Evolutionary conservation across 2,797 vertebrate genomes (phyloP).

Genomic region (Tenualosa thibaudeaui): DNA sequence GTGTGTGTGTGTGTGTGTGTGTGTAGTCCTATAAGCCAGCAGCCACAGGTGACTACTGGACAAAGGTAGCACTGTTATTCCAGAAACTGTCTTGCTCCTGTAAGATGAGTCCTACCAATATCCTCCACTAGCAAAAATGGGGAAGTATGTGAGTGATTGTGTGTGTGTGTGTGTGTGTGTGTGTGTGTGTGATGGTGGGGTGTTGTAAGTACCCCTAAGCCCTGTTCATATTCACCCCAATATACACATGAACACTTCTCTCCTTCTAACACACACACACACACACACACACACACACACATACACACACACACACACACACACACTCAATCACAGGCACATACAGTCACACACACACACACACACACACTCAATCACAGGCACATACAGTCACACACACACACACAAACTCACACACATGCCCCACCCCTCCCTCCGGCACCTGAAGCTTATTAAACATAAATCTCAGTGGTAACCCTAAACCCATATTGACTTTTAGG

Average conservation of each 20-base stretch:
- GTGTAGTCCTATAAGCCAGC: background rate
- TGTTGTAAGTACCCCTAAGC: background rate
- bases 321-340: background rate
- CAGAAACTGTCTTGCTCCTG: conserved; percentile 57
- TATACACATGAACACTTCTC: background rate
- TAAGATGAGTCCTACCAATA: conserved; percentile 66
- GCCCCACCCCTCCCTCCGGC: conserved; percentile 59
- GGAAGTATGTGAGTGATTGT: background rate
- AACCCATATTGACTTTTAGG: conserved; percentile 76
- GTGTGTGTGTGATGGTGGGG: background rate
- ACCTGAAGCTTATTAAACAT: conserved; percentile 83
- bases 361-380: conserved; percentile 34
- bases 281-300: background rate
- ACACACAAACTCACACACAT: conserved; percentile 46
- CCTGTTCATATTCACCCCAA: background rate
- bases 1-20: background rate
- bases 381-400: background rate
- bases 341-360: conserved; percentile 35
- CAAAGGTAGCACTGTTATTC: conserved; percentile 76
- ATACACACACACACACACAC: background rate
- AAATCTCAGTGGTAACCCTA: conserved; percentile 77
- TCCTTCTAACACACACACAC: background rate
- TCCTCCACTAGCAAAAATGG: background rate
- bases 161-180: conserved; percentile 9
- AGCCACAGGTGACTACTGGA: conserved; percentile 56